These are phyloP conservation scores for Cryptocheilus praepositus DNA, from an alignment of 2,888 invertebrate species.

Conservation along the genomic window DNA sequence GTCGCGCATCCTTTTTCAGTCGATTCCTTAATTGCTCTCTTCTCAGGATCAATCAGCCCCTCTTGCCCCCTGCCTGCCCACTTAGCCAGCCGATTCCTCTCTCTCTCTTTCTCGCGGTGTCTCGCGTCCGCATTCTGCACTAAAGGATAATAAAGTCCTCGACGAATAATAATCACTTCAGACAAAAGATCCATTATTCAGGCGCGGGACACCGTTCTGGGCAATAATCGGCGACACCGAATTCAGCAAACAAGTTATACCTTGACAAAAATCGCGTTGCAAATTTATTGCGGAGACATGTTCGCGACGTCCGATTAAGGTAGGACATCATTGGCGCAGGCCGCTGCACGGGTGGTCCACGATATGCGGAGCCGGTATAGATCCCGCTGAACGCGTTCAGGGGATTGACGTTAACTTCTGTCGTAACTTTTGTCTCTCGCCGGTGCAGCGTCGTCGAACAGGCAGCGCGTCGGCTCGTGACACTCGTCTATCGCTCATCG, in stretches of 20 bases:
- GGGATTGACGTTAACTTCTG: too few relatives aligned
- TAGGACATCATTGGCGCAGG: constrained; percentile 22
- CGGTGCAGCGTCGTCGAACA: too few relatives aligned
- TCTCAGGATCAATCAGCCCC: constrained; percentile 58
- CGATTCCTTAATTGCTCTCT: constrained; percentile 66
- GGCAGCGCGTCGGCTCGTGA: too few relatives aligned
- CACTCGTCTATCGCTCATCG: too few relatives aligned
- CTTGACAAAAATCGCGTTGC: constrained; percentile 25
- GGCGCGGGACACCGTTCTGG: constrained; percentile 16
- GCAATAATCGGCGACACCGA: constrained; percentile 29
- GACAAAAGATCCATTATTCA: constrained; percentile 37
- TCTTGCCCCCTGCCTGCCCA: neutral
- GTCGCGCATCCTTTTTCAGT: constrained; percentile 61
- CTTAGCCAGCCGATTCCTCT: neutral
- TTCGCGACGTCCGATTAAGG: constrained; percentile 13
- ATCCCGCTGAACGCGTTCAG: constrained; percentile 18
- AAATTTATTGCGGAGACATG: constrained; percentile 29
- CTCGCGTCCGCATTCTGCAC: neutral
- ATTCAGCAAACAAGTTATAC: constrained; percentile 31
- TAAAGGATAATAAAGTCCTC: constrained; percentile 32
- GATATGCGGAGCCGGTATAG: constrained; percentile 18
- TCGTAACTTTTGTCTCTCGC: too few relatives aligned
- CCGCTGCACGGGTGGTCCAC: constrained; percentile 1
- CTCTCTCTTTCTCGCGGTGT: constrained; percentile 2
- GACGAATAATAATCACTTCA: constrained; percentile 33